Evolutionary conservation across 2,888 invertebrate species (phyloP).

Genomic region (Lepas anatifera): DNA sequence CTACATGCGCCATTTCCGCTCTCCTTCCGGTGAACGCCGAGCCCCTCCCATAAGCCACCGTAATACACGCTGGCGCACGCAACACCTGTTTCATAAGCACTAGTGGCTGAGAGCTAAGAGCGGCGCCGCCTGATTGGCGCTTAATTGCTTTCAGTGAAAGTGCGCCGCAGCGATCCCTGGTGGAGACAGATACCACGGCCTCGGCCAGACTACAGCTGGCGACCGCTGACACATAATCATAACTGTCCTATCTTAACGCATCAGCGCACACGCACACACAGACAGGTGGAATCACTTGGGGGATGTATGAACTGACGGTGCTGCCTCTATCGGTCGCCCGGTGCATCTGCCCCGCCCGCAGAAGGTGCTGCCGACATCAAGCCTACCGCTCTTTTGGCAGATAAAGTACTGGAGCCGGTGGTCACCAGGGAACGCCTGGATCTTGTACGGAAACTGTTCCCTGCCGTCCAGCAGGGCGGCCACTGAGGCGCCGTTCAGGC

Average conservation of each 20-base stretch:
- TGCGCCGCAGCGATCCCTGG: neutral
- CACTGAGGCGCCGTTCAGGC: conserved; percentile 24
- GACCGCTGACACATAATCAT: neutral
- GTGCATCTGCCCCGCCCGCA: neutral
- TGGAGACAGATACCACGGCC: too few species aligned
- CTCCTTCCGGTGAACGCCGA: too few species aligned
- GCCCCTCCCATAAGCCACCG: too few species aligned
- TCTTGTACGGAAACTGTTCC: conserved; percentile 24
- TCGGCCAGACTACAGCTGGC: neutral
- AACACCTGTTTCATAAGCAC: too few species aligned
- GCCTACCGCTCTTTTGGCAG: conserved; percentile 24
- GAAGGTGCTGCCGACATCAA: too few species aligned
- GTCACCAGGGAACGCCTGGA: conserved; percentile 25
- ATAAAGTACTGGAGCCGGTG: conserved; percentile 25
- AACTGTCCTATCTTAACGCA: neutral
- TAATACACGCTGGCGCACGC: too few species aligned
- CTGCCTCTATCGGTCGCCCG: neutral
- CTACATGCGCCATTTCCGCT: too few species aligned
- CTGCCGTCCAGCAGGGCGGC: conserved; percentile 24
- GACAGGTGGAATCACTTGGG: too few species aligned
- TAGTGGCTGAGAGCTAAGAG: too few species aligned
- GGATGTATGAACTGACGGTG: neutral
- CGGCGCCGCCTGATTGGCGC: neutral
- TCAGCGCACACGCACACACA: neutral
- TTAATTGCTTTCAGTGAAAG: neutral